Percentiles rank a stretch among this genome's conserved stretches.
Conservation (phyloP, 2,888 invertebrate genomes). For the Drosophila robusta region DNA sequence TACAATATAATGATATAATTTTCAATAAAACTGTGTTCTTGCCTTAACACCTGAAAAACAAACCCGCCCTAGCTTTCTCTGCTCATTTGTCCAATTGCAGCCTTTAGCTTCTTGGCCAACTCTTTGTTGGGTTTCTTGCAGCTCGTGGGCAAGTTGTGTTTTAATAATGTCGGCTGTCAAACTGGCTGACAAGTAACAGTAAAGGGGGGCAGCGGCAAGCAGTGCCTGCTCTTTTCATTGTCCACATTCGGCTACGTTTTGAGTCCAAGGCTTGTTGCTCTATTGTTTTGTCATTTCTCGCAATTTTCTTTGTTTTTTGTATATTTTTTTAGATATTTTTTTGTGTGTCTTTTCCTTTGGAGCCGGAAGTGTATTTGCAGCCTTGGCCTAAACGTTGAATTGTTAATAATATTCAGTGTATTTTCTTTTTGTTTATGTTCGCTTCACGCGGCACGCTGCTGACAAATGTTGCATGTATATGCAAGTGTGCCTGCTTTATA, state of each 20-base stretch:
- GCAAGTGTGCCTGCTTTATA: slow-evolving; percentile 10
- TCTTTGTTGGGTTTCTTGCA: slow-evolving; percentile 7
- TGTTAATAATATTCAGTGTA: slow-evolving; percentile 51
- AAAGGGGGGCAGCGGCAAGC: neutral
- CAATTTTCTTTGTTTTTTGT: slow-evolving; percentile 16
- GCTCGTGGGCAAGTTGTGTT: slow-evolving; percentile 28
- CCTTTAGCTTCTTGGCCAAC: neutral
- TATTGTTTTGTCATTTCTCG: slow-evolving; percentile 66
- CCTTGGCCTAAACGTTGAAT: slow-evolving; percentile 77
- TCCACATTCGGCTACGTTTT: slow-evolving; percentile 32
- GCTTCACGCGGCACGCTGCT: slow-evolving; percentile 20
- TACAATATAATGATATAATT: neutral
- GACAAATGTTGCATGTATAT: slow-evolving; percentile 43
- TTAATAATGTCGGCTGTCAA: slow-evolving; percentile 56
- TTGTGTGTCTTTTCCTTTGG: neutral
- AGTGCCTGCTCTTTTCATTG: slow-evolving; percentile 36
- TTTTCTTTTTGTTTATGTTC: neutral
- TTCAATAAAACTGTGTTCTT: neutral
- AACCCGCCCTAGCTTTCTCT: neutral
- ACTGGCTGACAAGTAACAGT: slow-evolving; percentile 10
- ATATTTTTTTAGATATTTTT: slow-evolving; percentile 1
- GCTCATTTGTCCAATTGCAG: slow-evolving; percentile 9
- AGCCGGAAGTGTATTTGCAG: slow-evolving; percentile 58
- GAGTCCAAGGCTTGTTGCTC: slow-evolving; percentile 49
- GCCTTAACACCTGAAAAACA: neutral